These are phyloP conservation scores for Thera britannica DNA, from an alignment of 2,888 invertebrate species.

Conservation along the genomic window DNA sequence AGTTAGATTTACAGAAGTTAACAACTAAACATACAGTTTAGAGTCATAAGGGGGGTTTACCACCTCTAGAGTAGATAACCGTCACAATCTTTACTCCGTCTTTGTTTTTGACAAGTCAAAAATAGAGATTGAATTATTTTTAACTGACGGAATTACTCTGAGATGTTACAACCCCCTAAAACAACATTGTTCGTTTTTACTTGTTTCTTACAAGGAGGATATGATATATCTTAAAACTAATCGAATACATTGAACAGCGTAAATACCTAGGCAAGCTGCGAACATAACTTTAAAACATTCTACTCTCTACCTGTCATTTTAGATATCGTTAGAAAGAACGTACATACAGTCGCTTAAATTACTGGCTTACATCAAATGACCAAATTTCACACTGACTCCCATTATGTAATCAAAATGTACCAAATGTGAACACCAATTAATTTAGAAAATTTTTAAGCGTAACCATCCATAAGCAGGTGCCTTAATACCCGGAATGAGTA, in stretches of 20 bases:
- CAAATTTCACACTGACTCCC: neutral
- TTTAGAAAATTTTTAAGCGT: too few species aligned
- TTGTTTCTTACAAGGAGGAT: constrained; percentile 6
- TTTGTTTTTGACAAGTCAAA: too few species aligned
- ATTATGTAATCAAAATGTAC: too few species aligned
- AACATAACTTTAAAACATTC: constrained; percentile 20
- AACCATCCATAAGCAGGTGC: too few species aligned
- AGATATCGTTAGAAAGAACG: constrained; percentile 10
- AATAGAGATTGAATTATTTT: too few species aligned
- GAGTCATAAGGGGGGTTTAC: too few species aligned
- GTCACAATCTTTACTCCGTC: too few species aligned
- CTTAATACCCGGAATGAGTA: too few species aligned
- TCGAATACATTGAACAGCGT: constrained; percentile 37
- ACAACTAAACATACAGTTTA: neutral
- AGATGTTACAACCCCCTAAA: too few species aligned
- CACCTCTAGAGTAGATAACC: too few species aligned
- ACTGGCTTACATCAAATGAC: neutral
- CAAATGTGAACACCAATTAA: too few species aligned
- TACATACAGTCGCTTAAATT: constrained; percentile 6
- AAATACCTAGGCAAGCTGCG: constrained; percentile 40
- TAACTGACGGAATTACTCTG: too few species aligned
- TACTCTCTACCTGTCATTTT: constrained; percentile 30
- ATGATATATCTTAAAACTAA: constrained; percentile 20
- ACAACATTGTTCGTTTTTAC: neutral
- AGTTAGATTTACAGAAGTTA: neutral